phyloP scores from a whole-genome alignment of 2,888 invertebrate genomes.

The Morpho deidamia region DNA sequence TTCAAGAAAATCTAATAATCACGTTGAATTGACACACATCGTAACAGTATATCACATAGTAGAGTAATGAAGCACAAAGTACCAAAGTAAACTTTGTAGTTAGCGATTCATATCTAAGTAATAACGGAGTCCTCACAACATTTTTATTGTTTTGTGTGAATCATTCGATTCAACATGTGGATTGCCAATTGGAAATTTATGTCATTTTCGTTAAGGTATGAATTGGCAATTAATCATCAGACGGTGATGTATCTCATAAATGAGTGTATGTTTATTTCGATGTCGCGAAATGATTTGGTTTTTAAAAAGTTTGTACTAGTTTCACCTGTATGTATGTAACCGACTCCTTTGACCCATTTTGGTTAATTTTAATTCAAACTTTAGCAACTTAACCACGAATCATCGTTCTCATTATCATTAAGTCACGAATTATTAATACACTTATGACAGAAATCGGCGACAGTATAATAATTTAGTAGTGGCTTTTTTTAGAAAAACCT shows the following conservation, averaged over 20 bases:
- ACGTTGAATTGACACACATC: conserved; percentile 3
- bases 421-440: too few relatives aligned
- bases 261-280: conserved; percentile 1
- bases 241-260: not conserved
- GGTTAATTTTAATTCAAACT: too few relatives aligned
- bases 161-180: conserved; percentile 2
- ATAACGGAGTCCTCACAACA: conserved; percentile 14
- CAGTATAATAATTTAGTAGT: too few relatives aligned
- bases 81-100: conserved; percentile 15
- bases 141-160: conserved; percentile 8
- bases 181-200: not conserved
- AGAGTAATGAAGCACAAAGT: conserved; percentile 15
- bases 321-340: not conserved
- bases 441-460: too few relatives aligned
- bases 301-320: too few relatives aligned
- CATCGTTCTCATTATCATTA: too few relatives aligned
- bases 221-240: not conserved
- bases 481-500: too few relatives aligned
- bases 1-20: conserved; percentile 7
- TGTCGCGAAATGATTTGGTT: not conserved
- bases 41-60: conserved; percentile 4
- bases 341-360: too few relatives aligned
- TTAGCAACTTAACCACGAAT: too few relatives aligned
- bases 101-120: conserved; percentile 16
- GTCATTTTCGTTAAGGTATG: not conserved